A percentile compares a stretch with the other conserved stretches of the same genome.
phyloP scores from a whole-genome alignment of 1,140 invertebrate species.

The Diorhabda elongata region DNA sequence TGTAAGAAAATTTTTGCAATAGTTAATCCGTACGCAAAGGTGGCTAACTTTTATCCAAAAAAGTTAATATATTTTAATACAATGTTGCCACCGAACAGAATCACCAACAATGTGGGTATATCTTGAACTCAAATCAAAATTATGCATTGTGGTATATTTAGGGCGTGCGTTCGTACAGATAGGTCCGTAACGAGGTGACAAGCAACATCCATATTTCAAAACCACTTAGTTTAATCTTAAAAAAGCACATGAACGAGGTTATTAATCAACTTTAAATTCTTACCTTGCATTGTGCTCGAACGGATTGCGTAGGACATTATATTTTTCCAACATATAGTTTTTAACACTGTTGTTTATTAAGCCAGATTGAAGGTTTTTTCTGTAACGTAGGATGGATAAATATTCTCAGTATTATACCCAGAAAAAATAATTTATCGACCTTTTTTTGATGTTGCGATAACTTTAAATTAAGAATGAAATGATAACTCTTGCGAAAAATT shows the following conservation, averaged over 20 bases:
- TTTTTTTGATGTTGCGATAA: too few species aligned
- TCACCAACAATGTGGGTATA: conserved; percentile 4
- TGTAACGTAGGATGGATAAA: too few species aligned
- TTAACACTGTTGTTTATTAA: too few species aligned
- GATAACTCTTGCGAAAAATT: too few species aligned
- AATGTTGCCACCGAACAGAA: neutral
- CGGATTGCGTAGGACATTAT: conserved; percentile 21
- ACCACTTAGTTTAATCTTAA: conserved; percentile 25
- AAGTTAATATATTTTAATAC: too few species aligned
- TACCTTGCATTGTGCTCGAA: conserved; percentile 19
- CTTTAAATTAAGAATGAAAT: too few species aligned
- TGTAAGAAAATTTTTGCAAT: too few species aligned
- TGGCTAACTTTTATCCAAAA: too few species aligned
- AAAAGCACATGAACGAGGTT: conserved; percentile 21
- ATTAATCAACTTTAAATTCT: conserved; percentile 24
- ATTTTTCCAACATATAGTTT: neutral
- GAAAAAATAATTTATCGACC: too few species aligned
- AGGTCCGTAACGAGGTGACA: conserved; percentile 20
- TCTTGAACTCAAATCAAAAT: conserved; percentile 19
- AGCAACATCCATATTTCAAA: conserved; percentile 19
- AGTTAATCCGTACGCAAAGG: too few species aligned
- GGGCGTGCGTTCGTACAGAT: conserved; percentile 8
- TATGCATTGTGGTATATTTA: conserved; percentile 5
- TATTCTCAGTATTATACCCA: too few species aligned
- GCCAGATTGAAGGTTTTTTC: too few species aligned